phyloP scores from a whole-genome alignment of 2,113 vertebrate genomes.

The Perccottus glenii region DNA sequence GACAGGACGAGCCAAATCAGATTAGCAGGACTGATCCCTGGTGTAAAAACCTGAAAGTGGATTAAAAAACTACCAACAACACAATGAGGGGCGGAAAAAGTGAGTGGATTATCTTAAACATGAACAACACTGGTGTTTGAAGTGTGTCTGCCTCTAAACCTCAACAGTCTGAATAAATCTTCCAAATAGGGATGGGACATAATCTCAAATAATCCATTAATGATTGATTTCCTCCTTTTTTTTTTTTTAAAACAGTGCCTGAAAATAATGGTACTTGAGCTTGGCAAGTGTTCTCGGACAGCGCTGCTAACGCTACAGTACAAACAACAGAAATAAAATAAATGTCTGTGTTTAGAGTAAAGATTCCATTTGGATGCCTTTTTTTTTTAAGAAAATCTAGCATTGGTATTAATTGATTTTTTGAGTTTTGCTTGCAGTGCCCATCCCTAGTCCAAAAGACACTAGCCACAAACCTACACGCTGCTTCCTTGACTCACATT shows the following conservation, averaged over 20 bases:
- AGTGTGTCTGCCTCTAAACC: background rate
- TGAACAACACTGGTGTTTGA: slow-evolving; percentile 3
- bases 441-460: background rate
- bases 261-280: no score
- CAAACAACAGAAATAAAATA: background rate
- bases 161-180: background rate
- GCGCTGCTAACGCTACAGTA: no score
- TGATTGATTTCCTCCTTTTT: no score
- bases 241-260: no score
- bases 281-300: no score
- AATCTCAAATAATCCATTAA: background rate
- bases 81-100: slow-evolving; percentile 36
- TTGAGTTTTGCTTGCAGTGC: slow-evolving; percentile 4
- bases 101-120: slow-evolving; percentile 25
- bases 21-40: slow-evolving; percentile 4
- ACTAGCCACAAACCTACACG: background rate
- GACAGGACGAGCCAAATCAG: background rate
- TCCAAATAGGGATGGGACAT: slow-evolving; percentile 1
- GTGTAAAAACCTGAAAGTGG: slow-evolving; percentile 12
- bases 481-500: background rate
- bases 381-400: no score
- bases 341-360: no score
- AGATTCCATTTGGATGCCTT: no score
- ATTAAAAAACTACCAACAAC: slow-evolving; percentile 13
- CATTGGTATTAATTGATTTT: background rate